A percentile compares a stretch with the other conserved stretches of the same genome.
Conservation (phyloP, 2,113 vertebrate species). For the Cynocephalus volans region DNA sequence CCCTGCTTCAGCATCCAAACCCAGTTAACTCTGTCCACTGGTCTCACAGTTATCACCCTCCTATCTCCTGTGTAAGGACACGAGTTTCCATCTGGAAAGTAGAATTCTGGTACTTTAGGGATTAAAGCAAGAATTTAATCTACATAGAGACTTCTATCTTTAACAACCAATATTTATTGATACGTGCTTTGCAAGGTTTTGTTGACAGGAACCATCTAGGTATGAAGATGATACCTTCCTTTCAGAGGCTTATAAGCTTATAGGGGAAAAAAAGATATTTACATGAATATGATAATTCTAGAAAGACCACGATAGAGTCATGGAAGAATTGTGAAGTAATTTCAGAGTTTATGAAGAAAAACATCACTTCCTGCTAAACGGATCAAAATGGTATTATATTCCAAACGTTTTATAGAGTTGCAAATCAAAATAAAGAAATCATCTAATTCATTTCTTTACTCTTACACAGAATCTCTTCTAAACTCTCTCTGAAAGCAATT, state of each 20-base stretch:
- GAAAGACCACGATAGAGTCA: constrained; percentile 42
- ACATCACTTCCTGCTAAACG: constrained; percentile 63
- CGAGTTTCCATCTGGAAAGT: background rate
- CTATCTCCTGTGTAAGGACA: background rate
- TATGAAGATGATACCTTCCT: constrained; percentile 46
- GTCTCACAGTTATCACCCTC: background rate
- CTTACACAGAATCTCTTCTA: constrained; percentile 46
- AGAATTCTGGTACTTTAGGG: background rate
- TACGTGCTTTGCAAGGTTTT: background rate
- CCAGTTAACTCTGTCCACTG: background rate
- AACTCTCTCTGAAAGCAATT: constrained; percentile 51
- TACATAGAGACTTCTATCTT: constrained; percentile 18
- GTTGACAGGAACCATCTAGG: background rate
- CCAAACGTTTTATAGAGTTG: constrained; percentile 72
- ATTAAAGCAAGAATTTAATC: constrained; percentile 45
- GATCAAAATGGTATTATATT: constrained; percentile 71
- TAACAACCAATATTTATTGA: constrained; percentile 26
- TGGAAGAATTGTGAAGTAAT: constrained; percentile 67
- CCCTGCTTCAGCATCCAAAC: background rate
- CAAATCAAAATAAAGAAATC: constrained; percentile 77
- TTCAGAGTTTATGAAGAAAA: constrained; percentile 71
- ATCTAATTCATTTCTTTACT: constrained; percentile 65
- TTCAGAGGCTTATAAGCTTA: constrained; percentile 54
- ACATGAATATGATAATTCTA: constrained; percentile 56
- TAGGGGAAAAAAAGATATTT: background rate